A percentile compares a stretch with the other conserved stretches of the same genome.
These are phyloP conservation scores for Alcedo atthis DNA, from an alignment of 2,797 vertebrate genomes.

Conservation along the genomic window DNA sequence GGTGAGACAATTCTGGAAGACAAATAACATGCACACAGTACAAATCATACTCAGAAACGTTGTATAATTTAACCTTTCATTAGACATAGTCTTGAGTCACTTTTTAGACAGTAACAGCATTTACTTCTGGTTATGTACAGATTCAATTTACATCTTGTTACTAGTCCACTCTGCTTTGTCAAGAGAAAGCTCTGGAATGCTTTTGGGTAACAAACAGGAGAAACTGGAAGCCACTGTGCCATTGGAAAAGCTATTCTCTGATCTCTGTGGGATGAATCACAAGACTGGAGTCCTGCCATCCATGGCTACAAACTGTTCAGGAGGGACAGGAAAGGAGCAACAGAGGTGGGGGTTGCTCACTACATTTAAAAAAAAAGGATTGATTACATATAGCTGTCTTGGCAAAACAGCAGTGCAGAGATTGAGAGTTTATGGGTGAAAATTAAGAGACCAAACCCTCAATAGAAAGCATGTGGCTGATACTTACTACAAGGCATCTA, in stretches of 20 bases:
- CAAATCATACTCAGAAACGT: background rate
- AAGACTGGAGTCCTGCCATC: background rate
- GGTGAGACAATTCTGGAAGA: background rate
- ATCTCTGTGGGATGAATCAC: accelerated
- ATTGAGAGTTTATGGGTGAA: background rate
- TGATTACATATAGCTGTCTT: background rate
- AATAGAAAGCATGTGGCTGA: background rate
- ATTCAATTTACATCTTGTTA: background rate
- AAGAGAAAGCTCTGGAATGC: background rate
- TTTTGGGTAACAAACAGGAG: background rate
- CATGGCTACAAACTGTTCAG: background rate
- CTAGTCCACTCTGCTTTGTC: background rate
- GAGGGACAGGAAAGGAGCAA: background rate
- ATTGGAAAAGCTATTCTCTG: background rate
- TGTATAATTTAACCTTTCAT: background rate
- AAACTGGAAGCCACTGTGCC: background rate
- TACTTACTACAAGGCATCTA: background rate
- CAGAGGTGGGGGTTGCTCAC: background rate
- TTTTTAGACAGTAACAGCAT: background rate
- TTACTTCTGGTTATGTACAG: background rate
- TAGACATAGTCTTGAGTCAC: background rate
- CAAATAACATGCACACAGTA: background rate
- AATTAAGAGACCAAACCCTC: background rate
- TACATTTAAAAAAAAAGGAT: background rate
- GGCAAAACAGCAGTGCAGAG: background rate